Conservation (phyloP, 2,797 vertebrate species). For the Botia kubotai region DNA sequence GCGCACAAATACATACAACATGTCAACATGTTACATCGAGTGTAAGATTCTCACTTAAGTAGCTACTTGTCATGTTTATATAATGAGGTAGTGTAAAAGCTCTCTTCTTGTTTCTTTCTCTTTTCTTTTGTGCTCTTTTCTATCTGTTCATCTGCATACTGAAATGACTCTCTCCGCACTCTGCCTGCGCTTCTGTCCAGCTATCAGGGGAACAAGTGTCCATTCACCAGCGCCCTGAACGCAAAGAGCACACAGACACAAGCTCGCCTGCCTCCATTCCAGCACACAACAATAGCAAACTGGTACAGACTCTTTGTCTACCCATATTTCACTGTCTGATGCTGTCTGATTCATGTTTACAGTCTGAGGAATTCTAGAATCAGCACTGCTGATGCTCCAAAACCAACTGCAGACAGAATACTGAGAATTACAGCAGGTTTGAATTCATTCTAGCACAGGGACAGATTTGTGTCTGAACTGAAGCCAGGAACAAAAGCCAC, state of each 20-base stretch:
- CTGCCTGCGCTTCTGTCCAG: slow-evolving; percentile 69
- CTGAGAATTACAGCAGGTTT: slow-evolving; percentile 13
- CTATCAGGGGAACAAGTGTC: slow-evolving; percentile 67
- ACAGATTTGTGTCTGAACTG: slow-evolving; percentile 44
- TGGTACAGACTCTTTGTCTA: slow-evolving; percentile 59
- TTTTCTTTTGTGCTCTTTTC: slow-evolving; percentile 34
- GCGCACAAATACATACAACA: background rate
- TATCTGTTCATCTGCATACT: slow-evolving; percentile 38
- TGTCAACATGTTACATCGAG: background rate
- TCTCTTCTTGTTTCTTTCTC: slow-evolving; percentile 37
- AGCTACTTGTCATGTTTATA: slow-evolving; percentile 1
- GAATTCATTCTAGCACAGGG: slow-evolving; percentile 21
- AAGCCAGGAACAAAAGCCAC: slow-evolving; percentile 57
- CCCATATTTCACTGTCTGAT: slow-evolving; percentile 24
- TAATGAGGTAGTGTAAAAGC: slow-evolving; percentile 14
- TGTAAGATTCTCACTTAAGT: slow-evolving; percentile 9
- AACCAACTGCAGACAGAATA: background rate
- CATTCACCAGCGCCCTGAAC: slow-evolving; percentile 72
- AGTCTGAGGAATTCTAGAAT: background rate
- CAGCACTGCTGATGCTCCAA: background rate
- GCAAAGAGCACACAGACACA: slow-evolving; percentile 44
- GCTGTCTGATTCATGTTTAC: slow-evolving; percentile 9
- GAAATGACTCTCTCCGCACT: slow-evolving; percentile 55
- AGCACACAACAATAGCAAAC: slow-evolving; percentile 55
- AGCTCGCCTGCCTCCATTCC: slow-evolving; percentile 38